Base-by-base conservation (phyloP, 2,113 vertebrate genomes). In the Xiphias gladius region DNA sequence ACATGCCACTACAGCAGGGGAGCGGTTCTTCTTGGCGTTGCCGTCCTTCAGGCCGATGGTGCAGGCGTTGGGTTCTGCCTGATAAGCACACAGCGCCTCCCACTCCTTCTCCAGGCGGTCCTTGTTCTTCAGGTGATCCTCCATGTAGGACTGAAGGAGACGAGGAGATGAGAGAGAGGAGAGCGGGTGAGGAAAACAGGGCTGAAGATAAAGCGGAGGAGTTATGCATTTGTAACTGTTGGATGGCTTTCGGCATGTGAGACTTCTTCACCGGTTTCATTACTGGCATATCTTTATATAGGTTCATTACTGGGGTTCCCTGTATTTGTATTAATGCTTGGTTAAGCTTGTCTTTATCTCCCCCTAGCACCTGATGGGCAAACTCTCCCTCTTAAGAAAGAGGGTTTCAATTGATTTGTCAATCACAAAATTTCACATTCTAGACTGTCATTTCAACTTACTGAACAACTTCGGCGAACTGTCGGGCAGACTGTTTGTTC, bases 61-160 rank as follows among this genome's bases (percentile, higher is more conserved):
- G 22, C 94, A 86, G 80, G 95, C 91, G 78, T 90, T 96, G 79
- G 98, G 97, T 77, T 99, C 98, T 0, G 97, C 97, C 91, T 99
- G 97, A 69, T 99, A 99, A 1, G 95, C 95, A 11, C 97, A 97
- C 58, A 99, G 95, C 0, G 97, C 97, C 86, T 98, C 97, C 98
- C 98, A 99, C 88, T 99, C 98, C 76, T 96, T 96, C 93, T 96
- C 95, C 90, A 99, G 94, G 4, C 98, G 97, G 83, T 97, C 96
- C 93, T 97, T 97, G 93, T 98, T 99, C 86, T 96, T 97, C 93
- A 99, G 91, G 89, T 99, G 98, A 81, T 99, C 98, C 88, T 99
- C 98, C 98, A 99, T 99, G 93, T 99, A 99, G 50, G 97, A 95
- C 98, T 99, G 91, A 77, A 37, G 7, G 65, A 69, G 58, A 78